Conservation (phyloP, 2,113 vertebrate genomes). For the Merops nubicus region DNA sequence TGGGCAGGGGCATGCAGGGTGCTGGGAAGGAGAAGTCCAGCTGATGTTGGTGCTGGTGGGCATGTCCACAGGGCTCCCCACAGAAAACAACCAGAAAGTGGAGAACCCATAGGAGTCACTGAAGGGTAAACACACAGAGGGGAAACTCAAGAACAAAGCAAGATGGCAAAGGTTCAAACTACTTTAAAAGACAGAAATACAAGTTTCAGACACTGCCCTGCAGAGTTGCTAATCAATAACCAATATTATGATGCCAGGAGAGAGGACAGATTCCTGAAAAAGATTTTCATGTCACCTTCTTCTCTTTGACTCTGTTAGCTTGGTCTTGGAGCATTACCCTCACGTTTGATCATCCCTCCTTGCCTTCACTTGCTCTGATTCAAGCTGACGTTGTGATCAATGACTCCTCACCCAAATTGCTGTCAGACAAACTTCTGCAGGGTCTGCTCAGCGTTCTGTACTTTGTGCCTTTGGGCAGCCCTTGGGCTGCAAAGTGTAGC, state of each 20-base stretch:
- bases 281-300: neutral
- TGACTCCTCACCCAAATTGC: neutral
- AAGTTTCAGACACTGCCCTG: neutral
- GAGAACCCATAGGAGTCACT: neutral
- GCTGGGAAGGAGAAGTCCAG: neutral
- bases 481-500: neutral
- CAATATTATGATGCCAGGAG: neutral
- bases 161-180: neutral
- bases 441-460: fast-evolving
- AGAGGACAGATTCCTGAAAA: neutral
- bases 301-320: neutral
- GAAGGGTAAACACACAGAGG: neutral
- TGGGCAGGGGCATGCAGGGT: fast-evolving
- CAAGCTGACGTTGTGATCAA: neutral
- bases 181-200: neutral
- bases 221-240: neutral
- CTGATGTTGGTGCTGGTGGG: neutral
- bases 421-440: neutral
- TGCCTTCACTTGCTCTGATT: neutral
- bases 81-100: neutral
- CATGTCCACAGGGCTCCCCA: fast-evolving
- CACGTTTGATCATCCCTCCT: neutral
- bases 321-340: neutral
- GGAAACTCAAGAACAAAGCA: neutral
- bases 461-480: neutral